Percentiles rank a stretch among this genome's conserved stretches.
phyloP scores from a whole-genome alignment of 2,888 invertebrate species.

The Synanthedon myopaeformis region DNA sequence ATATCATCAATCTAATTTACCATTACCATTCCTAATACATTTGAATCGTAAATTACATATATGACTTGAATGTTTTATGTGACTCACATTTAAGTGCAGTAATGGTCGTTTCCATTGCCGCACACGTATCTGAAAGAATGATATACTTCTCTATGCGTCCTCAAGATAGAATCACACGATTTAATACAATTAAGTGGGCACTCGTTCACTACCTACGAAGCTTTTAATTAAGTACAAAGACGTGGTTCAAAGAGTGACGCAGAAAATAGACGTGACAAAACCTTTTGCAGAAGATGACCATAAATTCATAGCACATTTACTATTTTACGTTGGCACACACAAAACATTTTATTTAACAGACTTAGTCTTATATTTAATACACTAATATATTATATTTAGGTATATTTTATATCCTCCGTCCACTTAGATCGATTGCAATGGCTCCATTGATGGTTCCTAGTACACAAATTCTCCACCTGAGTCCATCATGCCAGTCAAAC shows the following conservation, averaged over 20 bases:
- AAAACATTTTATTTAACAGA: no score
- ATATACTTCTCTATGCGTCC: not conserved
- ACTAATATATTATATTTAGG: no score
- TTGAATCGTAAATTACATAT: not conserved
- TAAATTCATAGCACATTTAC: no score
- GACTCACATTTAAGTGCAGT: not conserved
- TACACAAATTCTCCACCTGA: no score
- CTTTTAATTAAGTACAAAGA: constrained; percentile 32
- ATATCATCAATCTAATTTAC: not conserved
- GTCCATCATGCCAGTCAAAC: no score
- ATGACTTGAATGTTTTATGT: not conserved
- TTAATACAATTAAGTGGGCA: constrained; percentile 38
- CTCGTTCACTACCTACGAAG: constrained; percentile 26
- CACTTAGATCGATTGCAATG: no score
- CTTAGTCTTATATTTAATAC: no score
- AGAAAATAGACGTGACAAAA: no score
- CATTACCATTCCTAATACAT: not conserved
- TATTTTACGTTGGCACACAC: no score
- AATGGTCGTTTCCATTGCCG: not conserved
- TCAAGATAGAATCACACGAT: constrained; percentile 26
- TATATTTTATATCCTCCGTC: no score
- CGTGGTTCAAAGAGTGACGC: constrained; percentile 19
- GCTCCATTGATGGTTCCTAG: no score
- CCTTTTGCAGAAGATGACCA: no score
- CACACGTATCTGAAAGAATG: not conserved